Percentiles rank a stretch among this genome's conserved stretches.
Conservation (phyloP, 1,140 invertebrate species). For the Drosophila nasuta region DNA sequence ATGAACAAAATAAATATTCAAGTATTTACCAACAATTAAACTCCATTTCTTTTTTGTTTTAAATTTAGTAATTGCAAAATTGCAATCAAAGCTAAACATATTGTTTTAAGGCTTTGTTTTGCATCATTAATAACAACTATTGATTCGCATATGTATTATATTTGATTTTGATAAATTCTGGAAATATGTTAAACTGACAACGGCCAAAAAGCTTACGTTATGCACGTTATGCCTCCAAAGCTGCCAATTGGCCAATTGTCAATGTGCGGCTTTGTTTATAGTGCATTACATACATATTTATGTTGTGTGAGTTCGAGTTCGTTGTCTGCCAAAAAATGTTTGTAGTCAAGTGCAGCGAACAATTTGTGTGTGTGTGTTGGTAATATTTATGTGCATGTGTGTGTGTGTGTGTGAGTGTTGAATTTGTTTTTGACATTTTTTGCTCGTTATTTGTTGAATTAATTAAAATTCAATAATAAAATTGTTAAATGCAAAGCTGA, state of each 20-base stretch:
- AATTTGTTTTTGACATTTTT: slow-evolving; percentile 49
- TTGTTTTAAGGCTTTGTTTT: neutral
- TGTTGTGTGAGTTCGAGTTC: neutral
- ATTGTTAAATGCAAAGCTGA: slow-evolving; percentile 66
- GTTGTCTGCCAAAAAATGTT: neutral
- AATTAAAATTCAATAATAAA: slow-evolving; percentile 82
- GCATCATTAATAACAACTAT: neutral
- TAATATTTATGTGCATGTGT: neutral
- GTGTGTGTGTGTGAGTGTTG: slow-evolving; percentile 19
- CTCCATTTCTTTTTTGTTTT: no score
- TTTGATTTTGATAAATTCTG: neutral
- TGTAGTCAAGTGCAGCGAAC: slow-evolving; percentile 12
- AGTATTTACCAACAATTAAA: no score
- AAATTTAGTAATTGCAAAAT: no score
- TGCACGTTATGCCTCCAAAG: neutral
- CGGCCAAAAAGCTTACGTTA: neutral
- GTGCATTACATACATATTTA: neutral
- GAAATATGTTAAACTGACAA: neutral
- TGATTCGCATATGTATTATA: neutral
- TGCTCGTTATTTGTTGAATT: slow-evolving; percentile 71
- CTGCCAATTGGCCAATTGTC: neutral
- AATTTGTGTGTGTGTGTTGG: neutral
- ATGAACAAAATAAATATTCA: neutral
- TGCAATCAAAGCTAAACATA: neutral
- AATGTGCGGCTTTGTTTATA: slow-evolving; percentile 13